These are phyloP conservation scores for Polypterus senegalus DNA, from an alignment of 2,113 vertebrate species.

Conservation along the genomic window DNA sequence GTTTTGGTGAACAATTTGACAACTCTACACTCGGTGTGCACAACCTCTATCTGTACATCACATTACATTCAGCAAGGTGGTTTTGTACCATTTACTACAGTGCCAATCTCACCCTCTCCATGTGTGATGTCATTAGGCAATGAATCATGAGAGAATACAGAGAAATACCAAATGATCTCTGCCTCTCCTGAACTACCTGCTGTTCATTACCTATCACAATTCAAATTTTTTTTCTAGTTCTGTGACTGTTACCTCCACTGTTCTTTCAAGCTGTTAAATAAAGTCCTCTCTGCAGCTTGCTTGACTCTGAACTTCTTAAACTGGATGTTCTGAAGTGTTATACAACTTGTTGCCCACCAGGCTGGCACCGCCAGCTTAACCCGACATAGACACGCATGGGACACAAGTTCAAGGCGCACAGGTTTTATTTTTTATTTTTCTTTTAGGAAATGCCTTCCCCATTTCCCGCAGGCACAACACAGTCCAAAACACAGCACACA, in stretches of 20 bases:
- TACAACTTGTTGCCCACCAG: too few relatives aligned
- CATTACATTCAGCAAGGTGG: background rate
- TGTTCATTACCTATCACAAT: background rate
- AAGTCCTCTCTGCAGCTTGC: background rate
- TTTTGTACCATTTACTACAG: background rate
- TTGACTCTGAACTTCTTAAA: background rate
- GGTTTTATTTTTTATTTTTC: too few relatives aligned
- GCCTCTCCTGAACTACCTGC: background rate
- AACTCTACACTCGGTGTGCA: background rate
- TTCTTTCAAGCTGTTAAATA: background rate
- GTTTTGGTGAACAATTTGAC: background rate
- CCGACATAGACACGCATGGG: too few relatives aligned
- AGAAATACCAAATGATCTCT: slow-evolving; percentile 1
- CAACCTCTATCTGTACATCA: background rate
- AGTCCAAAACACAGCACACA: too few relatives aligned
- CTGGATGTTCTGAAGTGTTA: background rate
- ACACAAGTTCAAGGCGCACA: too few relatives aligned
- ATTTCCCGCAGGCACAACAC: too few relatives aligned
- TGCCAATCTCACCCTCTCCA: slow-evolving; percentile 1
- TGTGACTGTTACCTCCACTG: background rate
- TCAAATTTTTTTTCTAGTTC: background rate
- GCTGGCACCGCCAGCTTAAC: too few relatives aligned
- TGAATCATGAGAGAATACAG: background rate
- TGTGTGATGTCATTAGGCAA: background rate
- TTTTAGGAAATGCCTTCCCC: too few relatives aligned